Base-by-base conservation (phyloP, 2,888 invertebrate genomes). In the Melieria crassipennis region DNA sequence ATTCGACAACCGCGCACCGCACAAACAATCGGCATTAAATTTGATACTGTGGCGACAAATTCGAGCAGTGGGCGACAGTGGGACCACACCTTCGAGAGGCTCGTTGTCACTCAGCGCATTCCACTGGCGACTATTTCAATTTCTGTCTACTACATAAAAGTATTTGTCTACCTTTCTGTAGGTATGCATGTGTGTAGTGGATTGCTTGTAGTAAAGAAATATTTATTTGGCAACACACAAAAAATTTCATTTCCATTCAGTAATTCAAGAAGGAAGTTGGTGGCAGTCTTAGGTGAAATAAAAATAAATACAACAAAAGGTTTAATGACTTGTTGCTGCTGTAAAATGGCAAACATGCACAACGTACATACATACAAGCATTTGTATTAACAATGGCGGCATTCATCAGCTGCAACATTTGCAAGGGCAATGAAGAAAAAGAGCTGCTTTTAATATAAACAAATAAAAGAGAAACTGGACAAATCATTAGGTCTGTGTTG, bases 251-350 rank as follows among this genome's bases (percentile, higher is more conserved):
- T 69, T 66, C 50, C 48, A 50, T 56, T 68, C 58, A 58, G 73
- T 72, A 74, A 67, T n/a, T 43, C 57, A 64, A 55, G 55, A 73
- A 58, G 68, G 55, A 73, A 58, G 68, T 16, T 30, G 30, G 30
- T 30, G 30, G 30, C 30, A 30, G 30, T 2, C 2, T 30, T 30
- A 30, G 30, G 30, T 2, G 30, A 30, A 30, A 30, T 30, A 30
- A 30, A 30, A 30, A 30, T 30, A 30, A 30, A 30, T 30, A 30
- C 30, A 30, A 65, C 43, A 13, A 57, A 55, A 72, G 69, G 75
- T 76, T 76, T 72, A 76, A 76, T 76, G 77, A 76, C 75, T 73
- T 64, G 65, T 71, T 56, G 45, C 16, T 46, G 47, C 45, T 30
- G 30, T 30, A 30, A 30, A 2, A 3, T 30, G 30, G 30, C 30